phyloP scores from a whole-genome alignment of 2,113 vertebrate species.

The Lepidothrix coronata region DNA sequence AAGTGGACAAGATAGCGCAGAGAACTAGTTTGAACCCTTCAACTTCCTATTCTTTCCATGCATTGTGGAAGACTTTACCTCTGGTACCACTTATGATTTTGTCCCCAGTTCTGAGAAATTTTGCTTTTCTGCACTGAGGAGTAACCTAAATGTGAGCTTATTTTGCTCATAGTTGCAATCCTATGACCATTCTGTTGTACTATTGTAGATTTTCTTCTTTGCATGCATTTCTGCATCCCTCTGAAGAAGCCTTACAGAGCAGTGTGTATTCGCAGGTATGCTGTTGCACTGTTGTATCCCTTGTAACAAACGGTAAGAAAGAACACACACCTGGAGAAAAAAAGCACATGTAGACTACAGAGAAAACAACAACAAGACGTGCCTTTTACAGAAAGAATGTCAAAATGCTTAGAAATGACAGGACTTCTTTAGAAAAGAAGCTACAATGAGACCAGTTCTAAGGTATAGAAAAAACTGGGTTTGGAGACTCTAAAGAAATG shows the following conservation, averaged over 20 bases:
- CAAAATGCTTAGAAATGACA: neutral
- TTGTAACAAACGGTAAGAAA: neutral
- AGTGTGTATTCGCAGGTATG: neutral
- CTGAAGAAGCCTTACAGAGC: neutral
- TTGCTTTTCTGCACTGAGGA: neutral
- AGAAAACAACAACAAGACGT: neutral
- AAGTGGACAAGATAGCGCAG: neutral
- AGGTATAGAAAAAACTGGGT: neutral
- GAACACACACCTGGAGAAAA: neutral
- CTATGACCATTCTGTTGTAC: neutral
- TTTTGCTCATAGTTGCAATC: neutral
- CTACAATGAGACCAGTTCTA: neutral
- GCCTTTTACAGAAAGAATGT: neutral
- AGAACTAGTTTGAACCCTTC: neutral
- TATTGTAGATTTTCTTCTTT: neutral
- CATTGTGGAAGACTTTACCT: neutral
- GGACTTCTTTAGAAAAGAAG: neutral
- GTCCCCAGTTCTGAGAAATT: neutral
- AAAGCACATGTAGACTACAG: rapidly evolving
- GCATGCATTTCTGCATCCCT: neutral
- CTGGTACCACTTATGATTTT: rapidly evolving
- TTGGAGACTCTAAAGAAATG: neutral
- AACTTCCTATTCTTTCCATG: neutral
- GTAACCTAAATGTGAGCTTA: neutral
- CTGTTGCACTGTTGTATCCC: neutral